phyloP scores from a whole-genome alignment of 2,888 invertebrate species.

The Ophioninae sp. region DNA sequence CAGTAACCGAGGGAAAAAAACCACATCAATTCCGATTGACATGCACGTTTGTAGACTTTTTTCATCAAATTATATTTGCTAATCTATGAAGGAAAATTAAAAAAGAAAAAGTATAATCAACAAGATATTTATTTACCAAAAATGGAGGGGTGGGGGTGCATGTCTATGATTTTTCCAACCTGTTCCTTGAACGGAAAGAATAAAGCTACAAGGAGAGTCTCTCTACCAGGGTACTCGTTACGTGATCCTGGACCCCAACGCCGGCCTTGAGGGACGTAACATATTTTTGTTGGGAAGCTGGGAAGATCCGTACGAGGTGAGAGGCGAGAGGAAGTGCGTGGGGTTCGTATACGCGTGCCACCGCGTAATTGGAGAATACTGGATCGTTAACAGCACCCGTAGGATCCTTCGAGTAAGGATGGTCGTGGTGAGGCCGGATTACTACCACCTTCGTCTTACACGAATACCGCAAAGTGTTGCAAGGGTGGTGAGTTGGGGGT shows the following conservation, averaged over 20 bases:
- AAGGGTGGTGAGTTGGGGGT: background rate
- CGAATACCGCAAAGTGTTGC: background rate
- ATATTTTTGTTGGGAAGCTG: constrained; percentile 9
- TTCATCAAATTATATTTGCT: too few relatives aligned
- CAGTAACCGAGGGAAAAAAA: too few relatives aligned
- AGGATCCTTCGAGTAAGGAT: constrained; percentile 42
- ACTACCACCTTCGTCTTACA: constrained; percentile 1
- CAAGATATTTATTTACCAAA: too few relatives aligned
- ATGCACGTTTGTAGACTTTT: too few relatives aligned
- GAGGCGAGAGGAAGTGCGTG: background rate
- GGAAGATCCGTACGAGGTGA: constrained; percentile 14
- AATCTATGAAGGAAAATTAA: too few relatives aligned
- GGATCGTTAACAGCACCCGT: constrained; percentile 51
- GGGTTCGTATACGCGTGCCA: constrained; percentile 45
- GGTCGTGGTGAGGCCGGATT: constrained; percentile 19
- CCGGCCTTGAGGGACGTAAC: constrained; percentile 38
- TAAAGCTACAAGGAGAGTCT: background rate
- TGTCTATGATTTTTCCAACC: too few relatives aligned
- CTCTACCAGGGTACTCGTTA: constrained; percentile 45
- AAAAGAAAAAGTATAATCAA: too few relatives aligned
- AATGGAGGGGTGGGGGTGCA: too few relatives aligned
- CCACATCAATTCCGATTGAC: too few relatives aligned
- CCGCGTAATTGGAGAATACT: constrained; percentile 57
- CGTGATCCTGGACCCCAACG: constrained; percentile 37
- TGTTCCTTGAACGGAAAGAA: background rate